Evolutionary conservation across 2,888 invertebrate genomes (phyloP), one percentile per base, ranked within the genome.

Genomic region (Volucella inflata): DNA sequence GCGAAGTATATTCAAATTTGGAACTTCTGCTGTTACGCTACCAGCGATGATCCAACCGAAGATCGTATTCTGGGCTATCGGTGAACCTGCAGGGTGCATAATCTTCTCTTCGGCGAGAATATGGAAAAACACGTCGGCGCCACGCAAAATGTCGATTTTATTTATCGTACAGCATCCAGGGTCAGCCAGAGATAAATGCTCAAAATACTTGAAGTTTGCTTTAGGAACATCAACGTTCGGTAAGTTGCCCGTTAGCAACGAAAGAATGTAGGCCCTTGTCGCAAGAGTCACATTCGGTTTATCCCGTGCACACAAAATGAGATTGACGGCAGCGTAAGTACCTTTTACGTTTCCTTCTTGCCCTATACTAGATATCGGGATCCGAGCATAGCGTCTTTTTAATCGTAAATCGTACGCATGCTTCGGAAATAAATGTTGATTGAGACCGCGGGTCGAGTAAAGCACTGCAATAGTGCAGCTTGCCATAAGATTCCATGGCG

Each of bases 401-500:
- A n/a, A n/a, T n/a, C n/a, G n/a, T n/a, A n/a, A n/a, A n/a, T n/a
- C n/a, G n/a, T n/a, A n/a, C n/a, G n/a, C n/a, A n/a, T n/a, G n/a
- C n/a, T n/a, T n/a, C n/a, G n/a, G n/a, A n/a, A n/a, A n/a, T n/a
- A n/a, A n/a, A n/a, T n/a, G n/a, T n/a, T n/a, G n/a, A n/a, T n/a
- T n/a, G n/a, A n/a, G n/a, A n/a, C n/a, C n/a, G n/a, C n/a, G 16
- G 17, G n/a, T 16, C 16, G 4, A 48, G 16, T 48, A 48, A 48
- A 2, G 16, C 48, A 16, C 16, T 50, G 50, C 50, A 50, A 50
- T 50, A 1, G 50, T 50, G 50, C 50, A 50, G 50, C 17, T 50
- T 12, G 17, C 50, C 17, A 17, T 8, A 50, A 12, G 50, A 17
- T 16, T 50, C 17, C 50, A 50, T 50, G 50, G 17, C 8, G 9